Base-by-base conservation (phyloP, 2,797 vertebrate genomes). In the Trichosurus vulpecula region DNA sequence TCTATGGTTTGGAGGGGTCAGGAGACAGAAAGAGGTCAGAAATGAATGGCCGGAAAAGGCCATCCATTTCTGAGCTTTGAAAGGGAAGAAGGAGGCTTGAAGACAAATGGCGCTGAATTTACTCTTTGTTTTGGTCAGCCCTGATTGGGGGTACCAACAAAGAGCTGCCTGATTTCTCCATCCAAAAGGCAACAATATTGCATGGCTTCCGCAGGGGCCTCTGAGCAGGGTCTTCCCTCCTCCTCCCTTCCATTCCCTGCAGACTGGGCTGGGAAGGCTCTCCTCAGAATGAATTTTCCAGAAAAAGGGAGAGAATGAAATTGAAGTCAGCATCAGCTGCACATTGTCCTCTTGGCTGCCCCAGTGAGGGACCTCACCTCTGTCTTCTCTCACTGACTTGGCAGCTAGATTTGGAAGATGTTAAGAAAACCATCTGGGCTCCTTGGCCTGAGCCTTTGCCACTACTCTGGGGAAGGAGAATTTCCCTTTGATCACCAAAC, bases 361-460 rank as follows among this genome's bases (percentile, higher is more conserved):
- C 94, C 54, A 95, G 97, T 52, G 98, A 98, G 97, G 29, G 0
- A 74, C 87, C 52, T 94, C 94, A 87, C 97, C 74, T 81, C 74
- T 81, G 41, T 95, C 97, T 93, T 94, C 95, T 52, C 52, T 0
- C 96, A 96, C 97, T 97, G 97, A 93, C 25, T 95, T 93, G 74
- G 96, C 92, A 96, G 95, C 95, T 96, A 95, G 93, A 94, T 95
- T 98, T 98, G 95, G 95, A 95, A 98, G 90, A 97, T 93, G 90
- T 90, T 96, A 97, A 97, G 96, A 97, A 97, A 98, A 95, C 90
- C 90, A 90, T 94, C 96, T 92, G 56, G 54, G 95, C 96, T 97
- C 96, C 92, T 97, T 95, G 93, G 95, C 96, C 98, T 97, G 94
- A 81, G 13, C 94, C 96, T 93, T 95, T 93, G 30, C 31, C 14